phyloP scores from a whole-genome alignment of 2,797 vertebrate species.

The Ambastaia sidthimunki region DNA sequence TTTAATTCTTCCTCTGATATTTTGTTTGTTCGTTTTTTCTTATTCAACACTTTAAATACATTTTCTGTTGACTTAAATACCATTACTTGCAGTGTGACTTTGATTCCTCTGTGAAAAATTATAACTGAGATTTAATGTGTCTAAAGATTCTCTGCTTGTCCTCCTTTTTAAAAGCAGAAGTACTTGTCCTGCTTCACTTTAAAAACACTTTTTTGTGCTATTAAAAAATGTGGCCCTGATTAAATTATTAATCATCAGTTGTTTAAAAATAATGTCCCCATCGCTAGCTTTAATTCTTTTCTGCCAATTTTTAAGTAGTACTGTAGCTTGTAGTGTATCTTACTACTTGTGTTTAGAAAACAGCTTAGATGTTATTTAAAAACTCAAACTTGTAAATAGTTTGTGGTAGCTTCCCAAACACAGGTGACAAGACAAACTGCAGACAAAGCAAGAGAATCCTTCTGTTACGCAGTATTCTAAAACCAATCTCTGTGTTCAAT shows the following conservation, averaged over 20 bases:
- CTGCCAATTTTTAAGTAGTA: too few species aligned
- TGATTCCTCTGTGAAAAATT: conserved; percentile 59
- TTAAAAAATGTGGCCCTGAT: too few species aligned
- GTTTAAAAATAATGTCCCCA: too few species aligned
- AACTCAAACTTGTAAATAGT: neutral
- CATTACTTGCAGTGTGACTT: conserved; percentile 70
- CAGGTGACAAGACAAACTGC: conserved; percentile 6
- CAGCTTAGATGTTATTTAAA: neutral
- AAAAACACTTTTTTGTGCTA: too few species aligned
- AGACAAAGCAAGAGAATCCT: conserved; percentile 11
- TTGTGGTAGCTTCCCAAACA: neutral
- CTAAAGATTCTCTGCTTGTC: too few species aligned
- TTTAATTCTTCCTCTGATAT: conserved; percentile 72
- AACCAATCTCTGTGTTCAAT: conserved; percentile 38
- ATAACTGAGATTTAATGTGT: conserved; percentile 14
- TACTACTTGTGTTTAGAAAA: neutral
- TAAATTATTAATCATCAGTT: too few species aligned
- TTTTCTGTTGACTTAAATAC: conserved; percentile 61
- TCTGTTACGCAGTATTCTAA: conserved; percentile 36
- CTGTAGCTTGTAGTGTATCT: too few species aligned
- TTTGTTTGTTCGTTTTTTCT: conserved; percentile 40
- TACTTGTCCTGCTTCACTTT: too few species aligned
- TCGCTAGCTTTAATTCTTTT: too few species aligned
- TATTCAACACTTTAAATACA: conserved; percentile 57
- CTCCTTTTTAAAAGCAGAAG: too few species aligned